Evolutionary conservation across 2,113 vertebrate species (phyloP), one percentile per base, ranked within the genome.

Genomic region (Paralichthys olivaceus): DNA sequence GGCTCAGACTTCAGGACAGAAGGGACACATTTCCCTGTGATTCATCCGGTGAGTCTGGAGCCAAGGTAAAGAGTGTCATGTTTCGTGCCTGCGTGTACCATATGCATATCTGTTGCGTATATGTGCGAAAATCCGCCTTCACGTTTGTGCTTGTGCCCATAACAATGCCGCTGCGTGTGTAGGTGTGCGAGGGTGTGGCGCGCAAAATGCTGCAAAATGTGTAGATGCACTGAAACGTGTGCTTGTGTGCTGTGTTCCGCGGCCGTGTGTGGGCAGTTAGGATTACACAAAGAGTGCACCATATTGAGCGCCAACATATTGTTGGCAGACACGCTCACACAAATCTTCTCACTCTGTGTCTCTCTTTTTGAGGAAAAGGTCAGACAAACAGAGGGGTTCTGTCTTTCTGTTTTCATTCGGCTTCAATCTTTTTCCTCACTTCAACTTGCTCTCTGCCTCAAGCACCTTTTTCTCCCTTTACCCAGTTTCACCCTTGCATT

Each of bases 241-340:
- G 83, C 17, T 20, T 77, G 63, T 64, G 67, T 26, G 19, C 43
- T 40, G 19, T 40, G 62, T 58, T 29, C 56, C 59, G n/a, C n/a
- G n/a, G n/a, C 57, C 19, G 0, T 61, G 77, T 87, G 86, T 89
- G 85, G 88, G 87, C 76, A 77, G 87, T 59, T 57, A 43, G 72
- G 83, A 80, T 83, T 72, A 80, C 79, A 86, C 74, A 88, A 84
- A 66, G 72, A 77, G 62, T 0, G 73, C 79, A 72, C 75, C 86
- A 81, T 90, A 87, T 83, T 90, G 85, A 87, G 63, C 77, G 74
- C 23, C 73, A 85, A 61, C 84, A 89, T 86, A 89, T 75, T 87
- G 81, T 79, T 90, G 87, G 87, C 87, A 81, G 71, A 37, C 72
- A 49, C 45, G 67, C 80, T 77, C 53, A 29, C 62, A 81, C 64